These are phyloP conservation scores for Molossus molossus DNA, from an alignment of 2,797 vertebrate genomes.

Conservation along the genomic window DNA sequence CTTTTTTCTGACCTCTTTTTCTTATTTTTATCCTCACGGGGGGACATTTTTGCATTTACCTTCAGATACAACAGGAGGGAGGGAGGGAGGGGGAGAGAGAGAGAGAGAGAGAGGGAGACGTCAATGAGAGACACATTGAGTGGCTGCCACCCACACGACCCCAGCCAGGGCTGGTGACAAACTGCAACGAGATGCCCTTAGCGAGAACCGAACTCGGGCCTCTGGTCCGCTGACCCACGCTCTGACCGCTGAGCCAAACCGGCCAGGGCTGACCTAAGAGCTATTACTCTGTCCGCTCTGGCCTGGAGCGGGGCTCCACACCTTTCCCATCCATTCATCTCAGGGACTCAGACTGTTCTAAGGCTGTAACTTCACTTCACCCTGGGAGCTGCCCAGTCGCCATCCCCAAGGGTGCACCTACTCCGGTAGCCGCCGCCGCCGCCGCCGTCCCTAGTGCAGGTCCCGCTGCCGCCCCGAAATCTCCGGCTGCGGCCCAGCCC, in stretches of 20 bases:
- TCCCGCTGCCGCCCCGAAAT: slow-evolving; percentile 96
- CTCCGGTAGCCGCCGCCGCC: slow-evolving; percentile 96
- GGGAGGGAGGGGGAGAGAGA: no score
- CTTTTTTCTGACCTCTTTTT: background rate
- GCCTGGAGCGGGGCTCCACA: background rate
- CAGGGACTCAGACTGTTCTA: background rate
- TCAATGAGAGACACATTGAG: no score
- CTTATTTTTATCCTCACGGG: no score
- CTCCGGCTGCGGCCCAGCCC: slow-evolving; percentile 94
- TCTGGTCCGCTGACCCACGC: no score
- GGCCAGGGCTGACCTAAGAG: background rate
- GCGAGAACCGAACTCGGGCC: no score
- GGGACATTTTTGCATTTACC: no score
- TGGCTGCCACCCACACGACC: no score
- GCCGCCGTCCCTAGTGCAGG: slow-evolving; percentile 95
- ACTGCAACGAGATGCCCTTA: no score
- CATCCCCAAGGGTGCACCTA: slow-evolving; percentile 77
- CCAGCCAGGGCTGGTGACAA: no score
- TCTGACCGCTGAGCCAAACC: no score
- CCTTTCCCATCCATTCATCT: background rate
- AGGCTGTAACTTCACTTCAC: background rate
- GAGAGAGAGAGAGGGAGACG: no score
- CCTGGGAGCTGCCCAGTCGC: background rate
- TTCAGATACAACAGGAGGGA: no score
- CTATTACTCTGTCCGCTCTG: background rate